phyloP scores from a whole-genome alignment of 2,113 vertebrate species.

The Aplodontia rufa region DNA sequence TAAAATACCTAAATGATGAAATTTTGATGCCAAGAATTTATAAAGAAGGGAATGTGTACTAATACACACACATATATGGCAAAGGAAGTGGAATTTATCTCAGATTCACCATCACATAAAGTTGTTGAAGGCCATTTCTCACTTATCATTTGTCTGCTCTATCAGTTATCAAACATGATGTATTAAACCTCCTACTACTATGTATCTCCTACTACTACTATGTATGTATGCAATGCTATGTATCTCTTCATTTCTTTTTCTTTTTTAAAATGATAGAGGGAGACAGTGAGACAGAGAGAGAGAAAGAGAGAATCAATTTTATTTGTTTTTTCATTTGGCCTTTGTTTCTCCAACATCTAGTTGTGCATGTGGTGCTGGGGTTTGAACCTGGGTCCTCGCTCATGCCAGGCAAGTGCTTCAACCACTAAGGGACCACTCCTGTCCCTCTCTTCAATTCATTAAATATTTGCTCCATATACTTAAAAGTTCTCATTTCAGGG shows the following conservation, averaged over 20 bases:
- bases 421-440: too few relatives aligned
- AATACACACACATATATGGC: not conserved
- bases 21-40: too few relatives aligned
- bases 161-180: not conserved
- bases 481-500: not conserved
- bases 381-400: too few relatives aligned
- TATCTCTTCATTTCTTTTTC: not conserved
- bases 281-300: too few relatives aligned
- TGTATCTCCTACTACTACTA: not conserved
- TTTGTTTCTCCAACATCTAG: too few relatives aligned
- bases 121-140: not conserved
- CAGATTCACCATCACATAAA: not conserved
- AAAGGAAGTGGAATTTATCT: not conserved
- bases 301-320: too few relatives aligned
- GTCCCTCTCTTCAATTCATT: not conserved
- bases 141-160: not conserved
- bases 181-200: not conserved
- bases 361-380: too few relatives aligned
- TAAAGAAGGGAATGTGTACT: too few relatives aligned
- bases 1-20: too few relatives aligned
- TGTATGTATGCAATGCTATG: not conserved
- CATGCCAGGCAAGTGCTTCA: too few relatives aligned
- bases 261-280: too few relatives aligned
- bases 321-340: too few relatives aligned
- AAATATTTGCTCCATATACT: not conserved